Conservation (phyloP, 2,888 invertebrate genomes). For the Leistus spinibarbis region DNA sequence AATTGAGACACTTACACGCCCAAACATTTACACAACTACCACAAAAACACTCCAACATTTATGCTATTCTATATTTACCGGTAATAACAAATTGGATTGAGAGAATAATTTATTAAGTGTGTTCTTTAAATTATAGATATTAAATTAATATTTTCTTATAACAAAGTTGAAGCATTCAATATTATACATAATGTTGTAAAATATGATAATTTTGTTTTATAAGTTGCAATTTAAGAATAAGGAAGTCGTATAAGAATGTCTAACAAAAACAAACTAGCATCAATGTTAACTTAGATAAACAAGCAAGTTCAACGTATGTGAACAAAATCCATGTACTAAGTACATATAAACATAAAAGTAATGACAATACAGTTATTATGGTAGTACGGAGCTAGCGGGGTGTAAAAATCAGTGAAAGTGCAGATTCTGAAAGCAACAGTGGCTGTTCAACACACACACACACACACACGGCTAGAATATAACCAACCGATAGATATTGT, state of each 20-base stretch:
- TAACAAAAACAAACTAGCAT: constrained; percentile 14
- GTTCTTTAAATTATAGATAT: too few species aligned
- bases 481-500: not conserved
- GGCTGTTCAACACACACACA: too few species aligned
- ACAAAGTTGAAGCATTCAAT: too few species aligned
- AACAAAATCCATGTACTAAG: not conserved
- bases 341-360: not conserved
- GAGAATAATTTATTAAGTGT: too few species aligned
- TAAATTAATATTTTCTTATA: too few species aligned
- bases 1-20: constrained; percentile 13
- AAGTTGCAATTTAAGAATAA: not conserved
- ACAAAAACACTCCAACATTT: too few species aligned
- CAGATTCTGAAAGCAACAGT: constrained; percentile 2
- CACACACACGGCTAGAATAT: too few species aligned
- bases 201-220: not conserved
- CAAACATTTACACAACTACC: not conserved
- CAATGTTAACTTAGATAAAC: too few species aligned
- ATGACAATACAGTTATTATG: constrained; percentile 15
- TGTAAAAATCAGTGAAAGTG: constrained; percentile 12
- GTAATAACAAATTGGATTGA: too few species aligned
- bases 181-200: too few species aligned
- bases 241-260: not conserved
- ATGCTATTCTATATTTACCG: too few species aligned
- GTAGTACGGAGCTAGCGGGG: not conserved
- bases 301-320: not conserved